Conservation (phyloP, 1,140 invertebrate genomes). For the Hermetia illucens region DNA sequence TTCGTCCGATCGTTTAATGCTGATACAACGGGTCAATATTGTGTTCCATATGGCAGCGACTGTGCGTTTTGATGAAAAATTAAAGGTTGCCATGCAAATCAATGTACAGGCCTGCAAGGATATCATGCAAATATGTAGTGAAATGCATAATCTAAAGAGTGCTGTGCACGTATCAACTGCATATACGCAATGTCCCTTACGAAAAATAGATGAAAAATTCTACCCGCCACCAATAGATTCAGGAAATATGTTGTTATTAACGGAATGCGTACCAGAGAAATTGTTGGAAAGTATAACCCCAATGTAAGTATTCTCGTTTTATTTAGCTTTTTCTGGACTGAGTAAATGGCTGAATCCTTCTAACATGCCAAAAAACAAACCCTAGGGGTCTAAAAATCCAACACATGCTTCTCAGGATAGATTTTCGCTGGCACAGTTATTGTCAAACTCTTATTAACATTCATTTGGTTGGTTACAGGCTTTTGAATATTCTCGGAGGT, state of each 20-base stretch:
- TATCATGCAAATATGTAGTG: slow-evolving; percentile 43
- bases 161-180: slow-evolving; percentile 40
- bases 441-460: too few species aligned
- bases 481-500: too few species aligned
- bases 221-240: slow-evolving; percentile 30
- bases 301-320: slow-evolving; percentile 43
- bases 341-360: too few species aligned
- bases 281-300: slow-evolving; percentile 50
- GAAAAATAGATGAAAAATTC: slow-evolving; percentile 29
- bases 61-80: slow-evolving; percentile 48
- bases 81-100: slow-evolving; percentile 44
- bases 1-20: slow-evolving; percentile 37
- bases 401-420: too few species aligned
- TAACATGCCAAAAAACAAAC: too few species aligned
- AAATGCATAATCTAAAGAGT: slow-evolving; percentile 45
- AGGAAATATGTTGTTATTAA: slow-evolving; percentile 42
- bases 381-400: too few species aligned
- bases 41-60: slow-evolving; percentile 53
- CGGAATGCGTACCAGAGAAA: slow-evolving; percentile 35
- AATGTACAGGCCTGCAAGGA: slow-evolving; percentile 50
- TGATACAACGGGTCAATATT: slow-evolving; percentile 34
- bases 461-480: too few species aligned
- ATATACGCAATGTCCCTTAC: slow-evolving; percentile 34
- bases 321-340: too few species aligned
- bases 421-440: too few species aligned